phyloP scores from a whole-genome alignment of 2,113 vertebrate genomes.

The Rhagologus leucostigma region DNA sequence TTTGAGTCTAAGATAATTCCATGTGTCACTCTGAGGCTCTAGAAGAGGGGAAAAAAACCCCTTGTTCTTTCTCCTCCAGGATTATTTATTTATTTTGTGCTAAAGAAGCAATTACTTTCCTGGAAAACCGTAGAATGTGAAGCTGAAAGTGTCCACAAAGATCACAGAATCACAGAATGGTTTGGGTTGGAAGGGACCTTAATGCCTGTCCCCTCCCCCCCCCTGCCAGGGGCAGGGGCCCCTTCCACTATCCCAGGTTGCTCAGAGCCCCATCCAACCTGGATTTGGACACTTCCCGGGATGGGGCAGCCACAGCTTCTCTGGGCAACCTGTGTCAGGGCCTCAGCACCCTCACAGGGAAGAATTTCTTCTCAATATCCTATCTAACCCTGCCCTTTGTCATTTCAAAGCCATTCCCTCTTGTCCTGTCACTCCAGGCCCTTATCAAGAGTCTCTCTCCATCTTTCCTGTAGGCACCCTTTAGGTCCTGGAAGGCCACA shows the following conservation, averaged over 20 bases:
- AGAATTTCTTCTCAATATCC: background rate
- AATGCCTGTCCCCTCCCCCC: background rate
- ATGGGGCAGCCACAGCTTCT: background rate
- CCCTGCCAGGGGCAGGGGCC: background rate
- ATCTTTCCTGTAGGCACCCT: background rate
- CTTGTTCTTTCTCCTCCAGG: background rate
- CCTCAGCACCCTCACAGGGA: fast-evolving
- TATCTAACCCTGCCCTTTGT: fast-evolving
- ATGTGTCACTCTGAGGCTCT: background rate
- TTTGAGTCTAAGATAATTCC: background rate
- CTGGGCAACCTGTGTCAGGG: background rate
- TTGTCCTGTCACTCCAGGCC: background rate
- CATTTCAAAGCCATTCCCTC: fast-evolving
- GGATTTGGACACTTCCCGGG: fast-evolving
- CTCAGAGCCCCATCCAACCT: background rate
- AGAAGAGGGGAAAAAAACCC: fast-evolving
- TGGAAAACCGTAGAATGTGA: background rate
- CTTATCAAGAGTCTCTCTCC: background rate
- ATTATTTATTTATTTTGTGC: background rate
- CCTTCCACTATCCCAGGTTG: fast-evolving
- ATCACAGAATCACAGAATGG: background rate
- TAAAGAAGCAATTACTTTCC: background rate
- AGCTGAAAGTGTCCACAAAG: background rate
- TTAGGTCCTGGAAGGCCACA: background rate
- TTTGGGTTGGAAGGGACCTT: background rate